Evolutionary conservation across 30 jellyfish, hydroid and myxozoan species (phyloP), one percentile per base, ranked within the genome.

Genomic region (Cassiopea andromeda): DNA sequence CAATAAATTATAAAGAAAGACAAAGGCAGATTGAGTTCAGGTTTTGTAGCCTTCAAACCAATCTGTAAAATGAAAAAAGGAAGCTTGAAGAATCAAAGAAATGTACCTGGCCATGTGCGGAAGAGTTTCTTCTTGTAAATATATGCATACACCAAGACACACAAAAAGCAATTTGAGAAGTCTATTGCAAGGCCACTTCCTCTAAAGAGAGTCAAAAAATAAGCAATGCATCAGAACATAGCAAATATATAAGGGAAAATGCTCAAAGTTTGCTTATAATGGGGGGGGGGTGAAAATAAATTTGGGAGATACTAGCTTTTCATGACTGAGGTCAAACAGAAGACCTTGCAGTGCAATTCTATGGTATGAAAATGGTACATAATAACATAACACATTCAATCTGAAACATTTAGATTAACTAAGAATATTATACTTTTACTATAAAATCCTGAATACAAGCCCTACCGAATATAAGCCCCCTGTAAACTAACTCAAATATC

Each of bases 81-180:
- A 54, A 54, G 64, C 12, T 10, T 54, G 64, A 3, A 54, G 64
- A 6, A 10, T 10, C 64, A 54, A 54, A 54, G 64, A 54, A 6
- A 64, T 27, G 54, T 60, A 87, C 94, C 94, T 0, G 94, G 94
- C 94, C 94, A 87, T 8, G 84, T 75, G 59, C 50, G 80, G 78
- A 60, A 77, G 57, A 87, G 47, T 47, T 87, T 87, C 88, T 77
- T 87, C 44, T 19, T 44, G 59, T 43, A 57, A 1, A 87, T 77
- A 15, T 77, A 87, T 66, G 69, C 94, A 76, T 59, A 64, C 1
- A 77, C 38, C 43, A 77, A 1, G 1, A 77, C 38, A 38, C 88
- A 75, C 9, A 75, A 57, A 66, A 75, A 12, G n/a, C 75, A 46
- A 68, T 75, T 59, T 2, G 94, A 19, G 47, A 87, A 19, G 50